Conservation (phyloP, 2,888 invertebrate genomes). For the Rhagonycha lutea region DNA sequence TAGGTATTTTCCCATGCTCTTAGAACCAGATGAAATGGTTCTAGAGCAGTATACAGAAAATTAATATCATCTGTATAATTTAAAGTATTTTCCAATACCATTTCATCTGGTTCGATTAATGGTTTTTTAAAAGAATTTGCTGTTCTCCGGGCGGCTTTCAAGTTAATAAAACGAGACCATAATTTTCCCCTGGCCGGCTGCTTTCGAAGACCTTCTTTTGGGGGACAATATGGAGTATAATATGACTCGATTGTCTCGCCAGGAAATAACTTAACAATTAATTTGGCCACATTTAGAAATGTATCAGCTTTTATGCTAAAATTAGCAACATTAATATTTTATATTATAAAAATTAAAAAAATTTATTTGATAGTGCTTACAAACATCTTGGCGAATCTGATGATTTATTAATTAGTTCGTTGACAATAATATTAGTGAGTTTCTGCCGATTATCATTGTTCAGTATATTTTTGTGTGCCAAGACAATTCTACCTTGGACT, state of each 20-base stretch:
- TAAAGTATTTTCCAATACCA: no score
- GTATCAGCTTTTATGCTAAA: not conserved
- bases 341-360: not conserved
- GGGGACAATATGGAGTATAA: not conserved
- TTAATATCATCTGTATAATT: not conserved
- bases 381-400: not conserved
- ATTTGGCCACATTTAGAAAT: not conserved
- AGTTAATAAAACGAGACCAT: not conserved
- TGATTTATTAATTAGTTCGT: not conserved
- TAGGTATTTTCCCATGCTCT: not conserved
- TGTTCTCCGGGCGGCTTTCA: not conserved
- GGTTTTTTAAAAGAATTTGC: not conserved
- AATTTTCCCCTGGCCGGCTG: not conserved
- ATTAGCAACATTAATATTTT: not conserved
- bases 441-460: not conserved
- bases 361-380: not conserved
- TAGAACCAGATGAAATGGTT: not conserved
- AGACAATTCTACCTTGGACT: not conserved
- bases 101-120: no score
- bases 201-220: not conserved
- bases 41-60: not conserved
- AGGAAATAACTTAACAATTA: not conserved
- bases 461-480: not conserved
- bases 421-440: not conserved
- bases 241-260: not conserved